phyloP scores from a whole-genome alignment of 2,888 invertebrate genomes.

The Drosophila paucipuncta region DNA sequence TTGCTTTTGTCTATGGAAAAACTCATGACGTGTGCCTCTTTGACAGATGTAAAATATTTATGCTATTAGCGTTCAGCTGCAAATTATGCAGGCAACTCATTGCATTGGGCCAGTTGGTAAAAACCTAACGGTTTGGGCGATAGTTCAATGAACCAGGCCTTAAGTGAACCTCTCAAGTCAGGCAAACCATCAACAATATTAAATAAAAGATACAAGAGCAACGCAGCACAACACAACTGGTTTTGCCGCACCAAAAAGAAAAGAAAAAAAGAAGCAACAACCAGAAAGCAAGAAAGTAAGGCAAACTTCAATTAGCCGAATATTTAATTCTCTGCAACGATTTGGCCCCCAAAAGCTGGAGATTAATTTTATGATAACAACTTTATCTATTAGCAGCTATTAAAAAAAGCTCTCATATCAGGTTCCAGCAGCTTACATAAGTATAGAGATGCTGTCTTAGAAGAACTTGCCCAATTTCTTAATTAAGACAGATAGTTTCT shows the following conservation, averaged over 20 bases:
- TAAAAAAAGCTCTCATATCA: neutral
- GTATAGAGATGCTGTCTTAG: neutral
- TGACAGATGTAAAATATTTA: constrained; percentile 31
- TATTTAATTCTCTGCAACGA: constrained; percentile 26
- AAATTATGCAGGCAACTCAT: constrained; percentile 53
- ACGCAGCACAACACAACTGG: constrained; percentile 54
- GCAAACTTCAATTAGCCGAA: constrained; percentile 18
- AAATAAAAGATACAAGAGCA: constrained; percentile 41
- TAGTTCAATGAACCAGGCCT: constrained; percentile 67
- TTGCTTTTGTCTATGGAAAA: constrained; percentile 32
- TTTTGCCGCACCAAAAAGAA: constrained; percentile 47
- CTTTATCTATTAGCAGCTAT: neutral
- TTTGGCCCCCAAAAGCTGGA: neutral
- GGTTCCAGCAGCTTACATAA: neutral
- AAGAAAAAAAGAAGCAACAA: constrained; percentile 8
- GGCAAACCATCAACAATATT: constrained; percentile 32
- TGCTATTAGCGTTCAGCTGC: constrained; percentile 60
- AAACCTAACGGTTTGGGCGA: constrained; percentile 42
- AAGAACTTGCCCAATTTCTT: neutral
- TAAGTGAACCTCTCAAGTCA: constrained; percentile 29
- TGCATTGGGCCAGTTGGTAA: constrained; percentile 35
- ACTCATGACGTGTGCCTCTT: constrained; percentile 65
- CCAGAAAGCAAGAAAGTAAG: constrained; percentile 21
- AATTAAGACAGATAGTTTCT: neutral
- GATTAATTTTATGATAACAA: neutral